phyloP scores from a whole-genome alignment of 1,140 invertebrate species.

The Pseudomyrmex gracilis region DNA sequence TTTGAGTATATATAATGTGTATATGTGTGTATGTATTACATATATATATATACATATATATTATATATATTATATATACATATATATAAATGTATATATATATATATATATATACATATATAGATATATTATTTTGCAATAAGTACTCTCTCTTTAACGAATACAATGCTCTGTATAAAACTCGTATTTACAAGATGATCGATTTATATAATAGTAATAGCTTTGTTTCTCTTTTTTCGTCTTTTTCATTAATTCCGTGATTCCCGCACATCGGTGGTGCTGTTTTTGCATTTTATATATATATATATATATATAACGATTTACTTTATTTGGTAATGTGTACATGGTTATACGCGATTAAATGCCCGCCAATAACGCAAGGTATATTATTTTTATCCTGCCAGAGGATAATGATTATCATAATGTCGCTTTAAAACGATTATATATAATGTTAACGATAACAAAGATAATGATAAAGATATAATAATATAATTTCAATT shows the following conservation, averaged over 20 bases:
- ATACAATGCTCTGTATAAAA: slow-evolving; percentile 86
- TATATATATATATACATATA: slow-evolving; percentile 72
- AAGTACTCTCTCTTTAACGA: slow-evolving; percentile 79
- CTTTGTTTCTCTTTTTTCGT: slow-evolving; percentile 53
- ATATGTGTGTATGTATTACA: slow-evolving; percentile 64
- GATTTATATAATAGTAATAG: slow-evolving; percentile 76
- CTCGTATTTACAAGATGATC: slow-evolving; percentile 85
- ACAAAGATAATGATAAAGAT: slow-evolving; percentile 62
- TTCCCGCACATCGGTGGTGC: slow-evolving; percentile 65
- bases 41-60: slow-evolving; percentile 71
- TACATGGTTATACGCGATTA: slow-evolving; percentile 21
- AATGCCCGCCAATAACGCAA: slow-evolving; percentile 59
- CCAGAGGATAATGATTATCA: slow-evolving; percentile 80
- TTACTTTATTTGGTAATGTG: slow-evolving; percentile 50
- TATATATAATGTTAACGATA: slow-evolving; percentile 64
- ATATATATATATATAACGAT: slow-evolving; percentile 74
- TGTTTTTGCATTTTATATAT: background rate
- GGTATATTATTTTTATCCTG: slow-evolving; percentile 73
- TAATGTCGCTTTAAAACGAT: slow-evolving; percentile 66
- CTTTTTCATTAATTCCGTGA: slow-evolving; percentile 38
- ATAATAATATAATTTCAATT: slow-evolving; percentile 57
- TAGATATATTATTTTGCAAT: slow-evolving; percentile 78
- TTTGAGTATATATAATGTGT: slow-evolving; percentile 74
- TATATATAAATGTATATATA: slow-evolving; percentile 70
- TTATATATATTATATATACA: slow-evolving; percentile 73